Conservation (phyloP, 2,888 invertebrate species). For the Pristionchus maxplancki region DNA sequence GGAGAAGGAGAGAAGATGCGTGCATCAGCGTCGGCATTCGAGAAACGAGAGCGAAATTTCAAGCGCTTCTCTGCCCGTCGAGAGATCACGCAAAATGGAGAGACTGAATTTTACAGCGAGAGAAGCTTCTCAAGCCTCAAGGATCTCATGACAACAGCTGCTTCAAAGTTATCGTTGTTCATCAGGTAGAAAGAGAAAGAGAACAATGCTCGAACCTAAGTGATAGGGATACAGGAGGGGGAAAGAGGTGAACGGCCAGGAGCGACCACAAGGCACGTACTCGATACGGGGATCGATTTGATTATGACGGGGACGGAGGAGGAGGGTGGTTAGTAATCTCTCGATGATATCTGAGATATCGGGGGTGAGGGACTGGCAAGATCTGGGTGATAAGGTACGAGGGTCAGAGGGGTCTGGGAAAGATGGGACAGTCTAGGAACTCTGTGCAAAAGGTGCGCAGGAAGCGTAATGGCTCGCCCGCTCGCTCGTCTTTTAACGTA, state of each 20-base stretch:
- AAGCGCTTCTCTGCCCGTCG: not conserved
- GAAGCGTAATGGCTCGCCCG: not conserved
- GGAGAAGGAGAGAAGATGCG: not conserved
- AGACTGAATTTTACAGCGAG: constrained; percentile 20
- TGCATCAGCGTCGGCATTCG: no score
- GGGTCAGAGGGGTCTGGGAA: not conserved
- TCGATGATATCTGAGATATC: not conserved
- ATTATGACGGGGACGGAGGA: not conserved
- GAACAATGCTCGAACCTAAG: constrained; percentile 1
- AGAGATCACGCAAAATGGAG: not conserved
- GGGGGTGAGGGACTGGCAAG: constrained; percentile 11
- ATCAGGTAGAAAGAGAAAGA: not conserved
- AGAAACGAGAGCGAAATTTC: not conserved
- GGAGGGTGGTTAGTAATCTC: not conserved
- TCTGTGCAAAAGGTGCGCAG: not conserved
- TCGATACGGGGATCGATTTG: not conserved
- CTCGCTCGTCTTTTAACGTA: not conserved
- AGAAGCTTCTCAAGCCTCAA: not conserved
- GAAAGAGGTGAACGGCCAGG: not conserved
- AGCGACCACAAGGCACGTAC: not conserved
- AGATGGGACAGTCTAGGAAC: not conserved
- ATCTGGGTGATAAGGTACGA: not conserved
- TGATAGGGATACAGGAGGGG: not conserved
- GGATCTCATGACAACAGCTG: constrained; percentile 14
- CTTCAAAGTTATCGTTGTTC: constrained; percentile 14